Percentiles rank a stretch among this genome's conserved stretches.
Conservation (phyloP, 2,113 vertebrate genomes). For the Todiramphus chloris region DNA sequence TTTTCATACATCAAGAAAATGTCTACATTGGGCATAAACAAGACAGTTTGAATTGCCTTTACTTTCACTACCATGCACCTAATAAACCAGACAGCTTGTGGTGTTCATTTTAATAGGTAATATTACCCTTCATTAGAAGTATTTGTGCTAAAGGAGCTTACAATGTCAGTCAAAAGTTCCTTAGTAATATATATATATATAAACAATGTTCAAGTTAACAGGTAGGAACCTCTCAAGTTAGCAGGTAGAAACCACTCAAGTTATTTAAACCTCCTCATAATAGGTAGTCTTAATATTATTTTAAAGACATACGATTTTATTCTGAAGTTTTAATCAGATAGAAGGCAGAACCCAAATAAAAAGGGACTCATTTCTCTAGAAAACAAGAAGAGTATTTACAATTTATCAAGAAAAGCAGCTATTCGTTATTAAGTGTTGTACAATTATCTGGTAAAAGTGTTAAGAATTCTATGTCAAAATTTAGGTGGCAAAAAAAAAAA, state of each 20-base stretch:
- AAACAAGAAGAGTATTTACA: neutral
- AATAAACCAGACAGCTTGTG: neutral
- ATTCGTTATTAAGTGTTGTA: neutral
- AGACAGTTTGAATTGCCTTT: neutral
- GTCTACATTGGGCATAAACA: rapidly evolving
- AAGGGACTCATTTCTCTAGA: neutral
- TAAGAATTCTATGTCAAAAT: neutral
- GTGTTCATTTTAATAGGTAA: neutral
- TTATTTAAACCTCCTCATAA: neutral
- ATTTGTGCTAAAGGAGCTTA: neutral
- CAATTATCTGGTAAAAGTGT: neutral
- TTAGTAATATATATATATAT: neutral
- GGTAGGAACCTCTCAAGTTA: neutral
- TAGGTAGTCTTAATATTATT: neutral
- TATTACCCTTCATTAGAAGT: neutral
- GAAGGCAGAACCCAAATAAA: neutral
- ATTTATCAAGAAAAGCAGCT: neutral
- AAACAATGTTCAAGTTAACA: neutral
- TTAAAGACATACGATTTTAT: neutral
- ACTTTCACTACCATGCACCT: neutral
- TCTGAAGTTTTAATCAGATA: neutral
- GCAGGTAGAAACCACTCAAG: too few relatives aligned
- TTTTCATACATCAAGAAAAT: neutral
- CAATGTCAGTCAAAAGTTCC: neutral
- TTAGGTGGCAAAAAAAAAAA: neutral